These are phyloP conservation scores for Diadumene lineata DNA, from an alignment of 92 coral and sea anemone species.

Conservation along the genomic window DNA sequence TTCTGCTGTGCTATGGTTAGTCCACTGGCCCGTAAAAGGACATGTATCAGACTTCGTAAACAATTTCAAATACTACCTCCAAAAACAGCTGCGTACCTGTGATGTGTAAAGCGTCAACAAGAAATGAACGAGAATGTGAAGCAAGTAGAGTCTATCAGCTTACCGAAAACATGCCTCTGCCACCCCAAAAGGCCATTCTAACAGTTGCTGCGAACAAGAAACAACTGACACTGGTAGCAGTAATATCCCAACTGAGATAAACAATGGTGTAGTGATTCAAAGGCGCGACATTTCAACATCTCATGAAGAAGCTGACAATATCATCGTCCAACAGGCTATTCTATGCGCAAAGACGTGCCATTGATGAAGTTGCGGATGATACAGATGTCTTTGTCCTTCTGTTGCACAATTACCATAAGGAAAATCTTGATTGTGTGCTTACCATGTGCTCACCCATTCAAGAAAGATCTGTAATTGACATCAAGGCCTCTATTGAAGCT, in stretches of 20 bases:
- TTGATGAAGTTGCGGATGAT: slow-evolving; percentile 58
- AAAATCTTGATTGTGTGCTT: slow-evolving; percentile 43
- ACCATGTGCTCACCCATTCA: slow-evolving; percentile 59
- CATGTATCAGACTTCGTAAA: slow-evolving; percentile 34
- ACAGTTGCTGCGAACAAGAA: slow-evolving; percentile 57
- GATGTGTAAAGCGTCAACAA: slow-evolving; percentile 56
- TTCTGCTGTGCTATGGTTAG: slow-evolving; percentile 60
- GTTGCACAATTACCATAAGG: slow-evolving; percentile 47
- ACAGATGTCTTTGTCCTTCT: slow-evolving; percentile 66
- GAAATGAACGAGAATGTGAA: slow-evolving; percentile 54
- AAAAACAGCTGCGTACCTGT: slow-evolving; percentile 29
- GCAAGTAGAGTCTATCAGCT: slow-evolving; percentile 70
- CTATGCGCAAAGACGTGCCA: slow-evolving; percentile 55
- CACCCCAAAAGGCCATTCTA: slow-evolving; percentile 64
- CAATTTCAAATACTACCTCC: slow-evolving; percentile 49
- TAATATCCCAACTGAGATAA: slow-evolving; percentile 52
- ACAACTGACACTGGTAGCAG: slow-evolving; percentile 51
- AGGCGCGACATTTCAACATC: slow-evolving; percentile 60
- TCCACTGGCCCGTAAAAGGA: slow-evolving; percentile 64
- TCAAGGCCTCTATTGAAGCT: too few relatives aligned
- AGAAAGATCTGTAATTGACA: slow-evolving; percentile 54
- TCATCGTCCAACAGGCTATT: slow-evolving; percentile 60
- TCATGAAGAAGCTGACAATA: slow-evolving; percentile 68
- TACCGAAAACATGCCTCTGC: slow-evolving; percentile 49
- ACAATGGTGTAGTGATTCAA: slow-evolving; percentile 54